Evolutionary conservation across 2,113 vertebrate genomes (phyloP), one percentile per base, ranked within the genome.

Genomic region (Xyliphius kryptos): DNA sequence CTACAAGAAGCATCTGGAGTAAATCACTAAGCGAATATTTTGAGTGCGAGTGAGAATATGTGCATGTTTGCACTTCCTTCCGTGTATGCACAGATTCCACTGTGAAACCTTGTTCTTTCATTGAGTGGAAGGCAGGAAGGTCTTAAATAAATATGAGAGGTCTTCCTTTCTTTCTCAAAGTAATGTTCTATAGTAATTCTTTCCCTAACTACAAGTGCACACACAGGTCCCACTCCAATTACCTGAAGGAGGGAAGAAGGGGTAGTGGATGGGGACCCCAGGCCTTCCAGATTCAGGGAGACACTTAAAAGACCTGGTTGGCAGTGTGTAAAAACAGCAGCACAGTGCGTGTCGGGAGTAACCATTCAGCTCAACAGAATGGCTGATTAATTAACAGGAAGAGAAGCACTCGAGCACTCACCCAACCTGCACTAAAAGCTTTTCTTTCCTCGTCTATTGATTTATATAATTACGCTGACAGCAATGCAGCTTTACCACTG

Each of bases 311-410:
- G 75, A 77, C 73, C 67, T 71, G 74, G 69, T 79, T 81, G 74
- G 72, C 74, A 76, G 70, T 76, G 69, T 67, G 74, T 80, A 80
- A 77, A 67, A 71, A 73, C 68, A 63, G 77, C 43, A 48, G 64
- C 63, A 40, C 48, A 64, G 67, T 67, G 56, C 40, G 48, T 26
- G 43, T 61, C 38, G 61, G 69, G 26, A 63, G 53, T 63, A 55
- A 67, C 77, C 68, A 67, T 70, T 72, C 68, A 78, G 74, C 73
- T 71, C 74, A 70, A 59, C 64, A 78, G 75, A 74, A 76, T 52
- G 67, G 79, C 79, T 76, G 80, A 82, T 83, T 85, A 83, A 86
- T 86, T 82, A 83, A 79, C 67, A 76, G 43, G 59, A 61, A 71
- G 71, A 66, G 61, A 57, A 71, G 66, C 69, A 77, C 82, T 83